Evolutionary conservation across 2,797 vertebrate genomes (phyloP).

Genomic region (Notoglanidium macrostoma): DNA sequence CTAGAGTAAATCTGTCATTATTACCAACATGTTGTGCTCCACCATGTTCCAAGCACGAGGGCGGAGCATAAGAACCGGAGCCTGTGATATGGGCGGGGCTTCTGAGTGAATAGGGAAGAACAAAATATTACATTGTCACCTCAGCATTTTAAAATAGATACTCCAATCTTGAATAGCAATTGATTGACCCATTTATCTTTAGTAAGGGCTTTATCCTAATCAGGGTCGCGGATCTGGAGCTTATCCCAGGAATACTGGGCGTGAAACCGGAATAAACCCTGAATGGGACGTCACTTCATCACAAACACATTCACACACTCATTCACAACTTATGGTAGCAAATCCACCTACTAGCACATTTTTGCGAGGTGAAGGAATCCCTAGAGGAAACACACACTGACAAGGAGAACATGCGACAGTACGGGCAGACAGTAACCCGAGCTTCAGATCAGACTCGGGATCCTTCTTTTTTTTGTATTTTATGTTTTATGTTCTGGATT

Average conservation of each 20-base stretch:
- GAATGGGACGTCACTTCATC: background rate
- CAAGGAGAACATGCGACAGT: background rate
- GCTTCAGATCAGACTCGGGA: background rate
- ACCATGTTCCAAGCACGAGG: conserved; percentile 84
- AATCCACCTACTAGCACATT: background rate
- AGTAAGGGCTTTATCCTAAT: background rate
- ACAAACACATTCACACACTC: background rate
- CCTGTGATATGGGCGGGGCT: conserved; percentile 72
- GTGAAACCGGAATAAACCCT: background rate
- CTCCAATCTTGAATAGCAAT: background rate
- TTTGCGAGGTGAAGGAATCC: background rate
- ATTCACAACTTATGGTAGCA: background rate
- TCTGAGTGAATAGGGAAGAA: conserved; percentile 59
- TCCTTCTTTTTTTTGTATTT: background rate
- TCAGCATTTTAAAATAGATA: background rate
- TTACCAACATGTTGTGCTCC: conserved; percentile 79
- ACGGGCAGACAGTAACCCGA: too few species aligned
- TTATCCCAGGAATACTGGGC: background rate
- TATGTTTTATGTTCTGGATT: too few species aligned
- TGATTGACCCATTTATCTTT: background rate
- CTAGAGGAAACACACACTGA: background rate
- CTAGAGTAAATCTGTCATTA: conserved; percentile 33
- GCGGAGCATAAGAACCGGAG: conserved; percentile 80
- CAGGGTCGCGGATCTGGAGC: background rate
- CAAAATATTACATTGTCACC: background rate